Evolutionary conservation across 2,797 vertebrate species (phyloP), one percentile per base, ranked within the genome.

Genomic region (Alcedo atthis): DNA sequence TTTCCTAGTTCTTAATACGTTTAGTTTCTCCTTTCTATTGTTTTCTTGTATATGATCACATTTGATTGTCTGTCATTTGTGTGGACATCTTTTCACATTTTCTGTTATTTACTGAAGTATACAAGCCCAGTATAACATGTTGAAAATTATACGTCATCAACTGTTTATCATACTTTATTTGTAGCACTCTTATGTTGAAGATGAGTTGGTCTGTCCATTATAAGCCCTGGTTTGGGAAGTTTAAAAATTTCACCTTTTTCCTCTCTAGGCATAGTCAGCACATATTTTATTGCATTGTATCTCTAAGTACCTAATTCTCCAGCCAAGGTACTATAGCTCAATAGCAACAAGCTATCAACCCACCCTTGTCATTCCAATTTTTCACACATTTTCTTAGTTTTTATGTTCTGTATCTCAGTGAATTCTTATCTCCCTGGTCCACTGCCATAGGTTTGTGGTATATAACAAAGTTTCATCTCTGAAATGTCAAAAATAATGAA

Each of bases 401-500:
- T 15, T 87, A 49, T 86, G 54, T 95, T 91, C 80, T 84, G 35
- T 81, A 86, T 95, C 76, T 93, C 82, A 59, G 61, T 80, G 83
- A 93, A 91, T 95, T 96, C 90, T 94, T 94, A 90, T 95, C 89
- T 96, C 69, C 32, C 51, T 48, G 32, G 79, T 79, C 92, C 94
- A 94, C 78, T 89, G 93, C 66, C 78, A 81, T 54, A 92, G 55
- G 62, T 80, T 91, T 93, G 59, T 78, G 74, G 35, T 22, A 90
- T 91, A 82, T 94, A 96, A 92, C 55, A 95, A 96, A 95, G 85
- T 90, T 92, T 55, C 64, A 46, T 85, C 79, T 91, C 92, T 75
- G 84, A 93, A 94, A 94, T 96, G 95, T 96, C 81, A 96, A 93
- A 96, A 95, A 85, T 94, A 94, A 96, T 89, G 62, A 91, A 92